These are phyloP conservation scores for Chionoecetes opilio DNA, from an alignment of 1,140 invertebrate genomes.

Conservation along the genomic window DNA sequence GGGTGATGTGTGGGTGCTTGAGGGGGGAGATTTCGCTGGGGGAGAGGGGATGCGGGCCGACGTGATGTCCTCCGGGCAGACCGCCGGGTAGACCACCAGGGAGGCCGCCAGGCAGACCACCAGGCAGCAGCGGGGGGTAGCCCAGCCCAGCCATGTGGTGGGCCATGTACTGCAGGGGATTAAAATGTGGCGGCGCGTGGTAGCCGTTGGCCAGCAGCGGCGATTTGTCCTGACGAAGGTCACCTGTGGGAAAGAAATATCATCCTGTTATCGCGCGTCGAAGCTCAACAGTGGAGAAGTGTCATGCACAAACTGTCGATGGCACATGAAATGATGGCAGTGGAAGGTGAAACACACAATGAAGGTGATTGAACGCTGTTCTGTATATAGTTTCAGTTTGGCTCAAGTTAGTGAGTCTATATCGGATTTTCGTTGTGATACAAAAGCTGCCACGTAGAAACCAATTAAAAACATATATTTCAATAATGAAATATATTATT, in stretches of 20 bases:
- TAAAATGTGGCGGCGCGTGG: slow-evolving; percentile 87
- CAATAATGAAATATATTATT: no score
- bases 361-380: no score
- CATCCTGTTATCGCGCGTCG: neutral
- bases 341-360: no score
- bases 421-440: no score
- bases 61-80: slow-evolving; percentile 69
- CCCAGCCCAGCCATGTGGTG: slow-evolving; percentile 81
- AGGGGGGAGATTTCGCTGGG: slow-evolving; percentile 77
- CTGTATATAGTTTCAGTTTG: no score
- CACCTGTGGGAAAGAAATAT: slow-evolving; percentile 47
- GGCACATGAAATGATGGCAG: no score
- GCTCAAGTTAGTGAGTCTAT: no score
- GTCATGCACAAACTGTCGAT: no score
- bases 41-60: slow-evolving; percentile 77
- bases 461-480: no score
- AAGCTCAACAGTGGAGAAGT: neutral
- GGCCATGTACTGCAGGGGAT: slow-evolving; percentile 80
- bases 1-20: slow-evolving; percentile 79
- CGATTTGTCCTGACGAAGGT: slow-evolving; percentile 92
- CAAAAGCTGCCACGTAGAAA: no score
- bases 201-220: slow-evolving; percentile 96
- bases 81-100: slow-evolving; percentile 74
- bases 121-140: slow-evolving; percentile 78
- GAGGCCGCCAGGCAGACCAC: slow-evolving; percentile 77